Evolutionary conservation across 1,140 invertebrate genomes (phyloP).

Genomic region (Drosophila bifasciata): DNA sequence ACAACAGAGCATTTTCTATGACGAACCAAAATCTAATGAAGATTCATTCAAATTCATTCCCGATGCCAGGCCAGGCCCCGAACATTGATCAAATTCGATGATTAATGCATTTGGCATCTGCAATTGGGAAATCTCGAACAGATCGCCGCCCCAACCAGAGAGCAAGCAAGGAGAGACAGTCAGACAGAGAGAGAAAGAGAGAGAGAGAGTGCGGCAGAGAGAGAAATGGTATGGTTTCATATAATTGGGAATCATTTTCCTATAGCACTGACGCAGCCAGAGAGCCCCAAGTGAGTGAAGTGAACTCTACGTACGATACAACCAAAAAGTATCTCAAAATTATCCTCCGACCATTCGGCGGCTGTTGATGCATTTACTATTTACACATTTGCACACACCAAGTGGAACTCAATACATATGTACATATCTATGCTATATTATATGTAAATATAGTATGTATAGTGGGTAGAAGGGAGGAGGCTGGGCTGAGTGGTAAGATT

Average conservation of each 20-base stretch:
- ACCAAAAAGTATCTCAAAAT: conserved; percentile 19
- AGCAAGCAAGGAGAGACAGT: neutral
- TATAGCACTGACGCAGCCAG: conserved; percentile 11
- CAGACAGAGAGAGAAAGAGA: neutral
- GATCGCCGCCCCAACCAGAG: too few relatives aligned
- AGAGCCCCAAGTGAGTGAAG: neutral
- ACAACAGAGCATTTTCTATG: conserved; percentile 29
- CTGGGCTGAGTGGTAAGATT: neutral
- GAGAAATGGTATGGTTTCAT: too few relatives aligned
- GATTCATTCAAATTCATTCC: conserved; percentile 42
- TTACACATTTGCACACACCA: conserved; percentile 23
- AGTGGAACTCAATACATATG: conserved; percentile 16
- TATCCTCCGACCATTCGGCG: conserved; percentile 4
- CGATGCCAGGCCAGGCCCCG: neutral
- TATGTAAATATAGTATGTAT: conserved; percentile 10
- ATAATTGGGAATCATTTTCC: conserved; percentile 18
- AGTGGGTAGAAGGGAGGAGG: too few relatives aligned
- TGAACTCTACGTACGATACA: conserved; percentile 10
- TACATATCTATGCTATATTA: neutral
- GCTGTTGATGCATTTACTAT: conserved; percentile 43
- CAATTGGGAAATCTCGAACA: conserved; percentile 52
- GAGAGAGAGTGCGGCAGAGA: neutral
- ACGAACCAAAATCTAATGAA: conserved; percentile 46
- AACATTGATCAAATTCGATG: conserved; percentile 43
- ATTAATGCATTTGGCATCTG: conserved; percentile 55